phyloP scores from a whole-genome alignment of 2,888 invertebrate species.

The Drosophila mercatorum region DNA sequence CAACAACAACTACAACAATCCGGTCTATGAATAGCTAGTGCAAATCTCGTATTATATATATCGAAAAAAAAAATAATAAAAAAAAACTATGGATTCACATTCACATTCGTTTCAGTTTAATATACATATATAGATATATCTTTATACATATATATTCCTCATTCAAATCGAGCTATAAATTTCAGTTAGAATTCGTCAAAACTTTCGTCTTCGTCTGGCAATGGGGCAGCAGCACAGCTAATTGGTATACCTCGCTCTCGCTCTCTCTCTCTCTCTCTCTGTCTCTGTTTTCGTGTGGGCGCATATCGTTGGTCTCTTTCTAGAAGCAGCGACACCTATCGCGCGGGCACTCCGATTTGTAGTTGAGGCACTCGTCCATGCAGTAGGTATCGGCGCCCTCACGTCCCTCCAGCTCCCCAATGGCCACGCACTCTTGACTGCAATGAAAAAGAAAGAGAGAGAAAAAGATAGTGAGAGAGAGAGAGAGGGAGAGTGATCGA shows the following conservation, averaged over 20 bases:
- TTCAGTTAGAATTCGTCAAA: slow-evolving; percentile 31
- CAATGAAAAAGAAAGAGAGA: slow-evolving; percentile 53
- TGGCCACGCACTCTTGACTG: slow-evolving; percentile 92
- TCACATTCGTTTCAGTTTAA: slow-evolving; percentile 12
- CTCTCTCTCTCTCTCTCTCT: slow-evolving; percentile 9
- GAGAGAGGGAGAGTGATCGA: not conserved
- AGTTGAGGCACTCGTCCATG: slow-evolving; percentile 93
- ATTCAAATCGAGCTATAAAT: slow-evolving; percentile 34
- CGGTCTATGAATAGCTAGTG: not conserved
- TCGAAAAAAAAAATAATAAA: not conserved
- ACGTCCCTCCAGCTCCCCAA: slow-evolving; percentile 90
- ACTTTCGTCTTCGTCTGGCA: slow-evolving; percentile 50
- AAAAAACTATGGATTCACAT: slow-evolving; percentile 20
- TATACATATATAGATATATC: slow-evolving; percentile 4
- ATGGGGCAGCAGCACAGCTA: slow-evolving; percentile 79
- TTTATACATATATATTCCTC: slow-evolving; percentile 17
- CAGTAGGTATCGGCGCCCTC: slow-evolving; percentile 93
- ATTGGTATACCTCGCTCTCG: slow-evolving; percentile 22
- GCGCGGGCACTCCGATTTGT: slow-evolving; percentile 89
- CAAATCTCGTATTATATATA: not conserved
- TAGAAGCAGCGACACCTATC: slow-evolving; percentile 89
- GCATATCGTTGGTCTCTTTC: not conserved
- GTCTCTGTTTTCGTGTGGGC: not conserved
- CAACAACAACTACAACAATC: not conserved
- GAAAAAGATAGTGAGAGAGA: not conserved